Conservation (phyloP, 2,113 vertebrate genomes). For the Heloderma charlesbogerti region DNA sequence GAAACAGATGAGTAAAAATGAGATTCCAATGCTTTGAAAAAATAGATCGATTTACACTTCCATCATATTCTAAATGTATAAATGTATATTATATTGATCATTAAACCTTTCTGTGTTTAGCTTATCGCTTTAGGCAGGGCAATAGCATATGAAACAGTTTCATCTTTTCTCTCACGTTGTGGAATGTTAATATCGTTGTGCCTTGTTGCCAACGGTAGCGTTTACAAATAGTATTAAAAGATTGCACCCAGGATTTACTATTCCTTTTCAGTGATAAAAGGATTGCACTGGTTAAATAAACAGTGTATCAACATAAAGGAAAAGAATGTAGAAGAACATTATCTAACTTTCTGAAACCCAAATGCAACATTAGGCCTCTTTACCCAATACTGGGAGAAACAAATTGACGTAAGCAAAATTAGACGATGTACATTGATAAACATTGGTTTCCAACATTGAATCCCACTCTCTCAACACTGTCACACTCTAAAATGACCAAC, state of each 20-base stretch:
- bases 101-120: background rate
- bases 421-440: background rate
- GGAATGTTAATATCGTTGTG: constrained; percentile 21
- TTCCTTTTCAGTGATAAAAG: constrained; percentile 45
- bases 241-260: constrained; percentile 50
- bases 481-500: background rate
- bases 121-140: background rate
- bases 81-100: background rate
- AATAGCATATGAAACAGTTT: background rate
- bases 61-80: background rate
- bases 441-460: background rate
- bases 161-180: constrained; percentile 5
- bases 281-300: constrained; percentile 37
- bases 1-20: background rate
- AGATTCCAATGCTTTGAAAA: background rate
- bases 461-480: background rate
- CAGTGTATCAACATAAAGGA: constrained; percentile 22
- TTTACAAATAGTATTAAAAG: constrained; percentile 43
- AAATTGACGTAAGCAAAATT: rapidly evolving
- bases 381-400: background rate
- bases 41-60: background rate
- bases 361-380: background rate
- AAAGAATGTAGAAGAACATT: constrained; percentile 24
- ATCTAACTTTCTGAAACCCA: constrained; percentile 5
- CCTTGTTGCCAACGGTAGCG: constrained; percentile 35